Percentiles rank a stretch among this genome's conserved stretches.
These are phyloP conservation scores for Mylabris phalerata DNA, from an alignment of 1,140 invertebrate genomes.

Conservation along the genomic window DNA sequence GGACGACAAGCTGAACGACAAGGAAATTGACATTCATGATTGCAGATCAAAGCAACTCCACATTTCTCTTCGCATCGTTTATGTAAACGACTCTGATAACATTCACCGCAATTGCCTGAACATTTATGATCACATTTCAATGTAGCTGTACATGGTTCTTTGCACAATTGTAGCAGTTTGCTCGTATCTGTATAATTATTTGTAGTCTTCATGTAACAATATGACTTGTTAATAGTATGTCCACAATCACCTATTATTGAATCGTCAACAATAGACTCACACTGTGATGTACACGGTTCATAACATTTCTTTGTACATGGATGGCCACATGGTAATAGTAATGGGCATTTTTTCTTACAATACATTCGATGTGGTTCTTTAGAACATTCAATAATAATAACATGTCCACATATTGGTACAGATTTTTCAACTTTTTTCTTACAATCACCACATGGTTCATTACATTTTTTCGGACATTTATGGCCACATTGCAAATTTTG, in stretches of 20 bases:
- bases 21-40: slow-evolving; percentile 56
- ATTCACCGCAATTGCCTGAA: slow-evolving; percentile 51
- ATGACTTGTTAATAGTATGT: slow-evolving; percentile 40
- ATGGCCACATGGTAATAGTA: slow-evolving; percentile 44
- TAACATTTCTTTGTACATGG: slow-evolving; percentile 40
- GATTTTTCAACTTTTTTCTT: slow-evolving; percentile 41
- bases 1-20: slow-evolving; percentile 57
- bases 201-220: slow-evolving; percentile 35
- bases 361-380: slow-evolving; percentile 22
- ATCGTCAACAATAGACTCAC: slow-evolving; percentile 28
- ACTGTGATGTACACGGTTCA: slow-evolving; percentile 38
- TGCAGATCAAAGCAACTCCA: slow-evolving; percentile 53
- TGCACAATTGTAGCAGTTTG: slow-evolving; percentile 40
- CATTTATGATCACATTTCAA: slow-evolving; percentile 55
- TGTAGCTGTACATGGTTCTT: slow-evolving; percentile 40
- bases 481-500: slow-evolving; percentile 46
- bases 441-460: slow-evolving; percentile 44
- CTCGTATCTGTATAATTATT: not conserved
- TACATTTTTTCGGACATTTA: slow-evolving; percentile 45
- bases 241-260: slow-evolving; percentile 40
- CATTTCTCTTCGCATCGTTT: slow-evolving; percentile 53
- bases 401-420: slow-evolving; percentile 43
- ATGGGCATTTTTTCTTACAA: slow-evolving; percentile 41
- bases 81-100: slow-evolving; percentile 57
- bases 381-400: slow-evolving; percentile 37